Evolutionary conservation across 2,888 invertebrate genomes (phyloP), one percentile per base, ranked within the genome.

Genomic region (Lasius platythorax): DNA sequence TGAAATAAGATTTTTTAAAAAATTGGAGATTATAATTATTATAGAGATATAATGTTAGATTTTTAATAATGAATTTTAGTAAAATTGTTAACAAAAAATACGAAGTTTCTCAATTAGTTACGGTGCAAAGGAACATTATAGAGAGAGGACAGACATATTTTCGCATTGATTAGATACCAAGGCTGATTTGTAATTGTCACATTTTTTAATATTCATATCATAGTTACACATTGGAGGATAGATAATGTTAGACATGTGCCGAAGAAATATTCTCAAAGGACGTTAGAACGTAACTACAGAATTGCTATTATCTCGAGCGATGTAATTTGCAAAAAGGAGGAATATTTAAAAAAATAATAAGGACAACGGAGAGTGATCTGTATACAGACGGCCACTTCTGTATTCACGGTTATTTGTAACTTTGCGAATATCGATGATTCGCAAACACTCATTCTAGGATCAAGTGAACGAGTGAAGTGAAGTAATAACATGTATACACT

Each of bases 141-240:
- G 0, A 28, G 3, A 58, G 18, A 40, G 8, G 6, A 73, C 18
- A 58, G 6, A 73, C 18, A 58, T 9, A 37, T 18, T 28, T 33
- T 40, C 11, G 37, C 28, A 75, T 79, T 64, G 75, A 85, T 85
- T 81, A 84, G 66, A 53, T 18, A 70, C 53, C 87, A 82, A 85
- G 67, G 82, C 28, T 75, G 68, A 50, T n/a, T 68, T 37, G 23
- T 43, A 76, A 15, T 73, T 43, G 37, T 46, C 40, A 37, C 5
- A 40, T 68, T 63, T 68, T 63, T 89, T 89, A 79, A 75, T 81
- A 85, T 83, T 82, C 83, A 83, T 68, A 66, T 18, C 43, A 18
- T 33, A 33, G 56, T 6, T 46, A 43, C 28, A 53, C 53, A 61
- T 56, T 72, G 43, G 30, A 81, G 33, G 53, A 66, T 50, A 67